These are phyloP conservation scores for Diplodus sargus DNA, from an alignment of 2,797 vertebrate genomes.

Conservation along the genomic window DNA sequence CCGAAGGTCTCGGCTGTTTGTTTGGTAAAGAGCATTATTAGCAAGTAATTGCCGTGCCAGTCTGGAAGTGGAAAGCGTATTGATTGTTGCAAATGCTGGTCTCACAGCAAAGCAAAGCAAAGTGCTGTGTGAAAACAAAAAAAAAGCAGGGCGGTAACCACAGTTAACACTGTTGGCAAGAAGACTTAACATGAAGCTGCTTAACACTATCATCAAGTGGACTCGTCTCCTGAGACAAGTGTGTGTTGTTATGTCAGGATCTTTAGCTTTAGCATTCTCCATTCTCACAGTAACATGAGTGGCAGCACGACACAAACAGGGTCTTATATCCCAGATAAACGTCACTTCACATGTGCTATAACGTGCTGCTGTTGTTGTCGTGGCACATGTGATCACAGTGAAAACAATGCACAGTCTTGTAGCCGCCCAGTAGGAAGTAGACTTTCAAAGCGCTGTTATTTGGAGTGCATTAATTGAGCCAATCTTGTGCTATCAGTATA, in stretches of 20 bases:
- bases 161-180: constrained; percentile 35
- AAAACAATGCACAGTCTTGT: constrained; percentile 22
- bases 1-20: constrained; percentile 35
- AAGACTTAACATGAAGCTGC: constrained; percentile 34
- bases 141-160: constrained; percentile 36
- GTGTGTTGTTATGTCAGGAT: constrained; percentile 41
- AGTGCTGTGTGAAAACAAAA: constrained; percentile 53
- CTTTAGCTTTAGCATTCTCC: constrained; percentile 31
- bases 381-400: constrained; percentile 3
- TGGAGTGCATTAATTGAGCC: constrained; percentile 56
- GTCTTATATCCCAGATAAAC: constrained; percentile 47
- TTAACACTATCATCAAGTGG: constrained; percentile 23
- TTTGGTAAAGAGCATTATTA: constrained; percentile 43
- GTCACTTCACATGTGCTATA: constrained; percentile 25
- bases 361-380: constrained; percentile 23
- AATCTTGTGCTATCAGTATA: constrained; percentile 54
- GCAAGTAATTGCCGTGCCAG: constrained; percentile 58
- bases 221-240: constrained; percentile 20
- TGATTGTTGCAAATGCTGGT: constrained; percentile 57
- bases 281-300: constrained; percentile 20
- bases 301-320: constrained; percentile 28
- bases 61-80: constrained; percentile 54
- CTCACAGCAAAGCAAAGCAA: constrained; percentile 45
- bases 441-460: constrained; percentile 39
- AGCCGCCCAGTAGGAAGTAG: constrained; percentile 15